Evolutionary conservation across 2,888 invertebrate species (phyloP).

Genomic region (Stratiomys singularior): DNA sequence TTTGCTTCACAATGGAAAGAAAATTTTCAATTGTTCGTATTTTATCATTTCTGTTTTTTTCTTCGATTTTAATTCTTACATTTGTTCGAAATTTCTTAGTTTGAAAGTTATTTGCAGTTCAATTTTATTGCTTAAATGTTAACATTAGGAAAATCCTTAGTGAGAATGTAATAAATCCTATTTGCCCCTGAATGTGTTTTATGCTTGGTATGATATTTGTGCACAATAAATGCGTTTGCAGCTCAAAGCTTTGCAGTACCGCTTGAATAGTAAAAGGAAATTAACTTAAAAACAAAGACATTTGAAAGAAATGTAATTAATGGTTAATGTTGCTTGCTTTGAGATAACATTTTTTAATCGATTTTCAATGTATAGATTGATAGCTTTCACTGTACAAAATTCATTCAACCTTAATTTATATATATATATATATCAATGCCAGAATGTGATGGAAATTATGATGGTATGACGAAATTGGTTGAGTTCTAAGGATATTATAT

Average conservation of each 20-base stretch:
- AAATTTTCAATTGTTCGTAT: not conserved
- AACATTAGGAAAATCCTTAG: not conserved
- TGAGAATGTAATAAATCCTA: not conserved
- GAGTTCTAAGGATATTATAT: conserved; percentile 3
- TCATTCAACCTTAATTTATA: not conserved
- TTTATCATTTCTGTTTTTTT: not conserved
- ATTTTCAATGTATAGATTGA: not conserved
- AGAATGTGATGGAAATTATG: not conserved
- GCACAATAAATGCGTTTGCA: conserved; percentile 10
- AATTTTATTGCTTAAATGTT: not conserved
- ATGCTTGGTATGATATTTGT: conserved; percentile 13
- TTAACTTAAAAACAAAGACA: conserved; percentile 12
- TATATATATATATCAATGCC: not conserved
- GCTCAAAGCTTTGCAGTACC: conserved; percentile 16
- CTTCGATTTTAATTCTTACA: too few species aligned
- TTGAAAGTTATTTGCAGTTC: not conserved
- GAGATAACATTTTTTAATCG: not conserved
- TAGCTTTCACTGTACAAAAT: not conserved
- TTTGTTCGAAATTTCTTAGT: not conserved
- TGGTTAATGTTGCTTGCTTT: conserved; percentile 22
- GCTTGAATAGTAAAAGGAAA: conserved; percentile 25
- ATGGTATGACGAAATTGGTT: not conserved
- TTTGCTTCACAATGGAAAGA: conserved; percentile 43
- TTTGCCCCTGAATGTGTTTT: too few species aligned
- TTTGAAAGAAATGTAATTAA: not conserved